Percentiles rank a stretch among this genome's conserved stretches.
Evolutionary conservation across 2,113 vertebrate species (phyloP).

Genomic region (Xiphorhynchus elegans): DNA sequence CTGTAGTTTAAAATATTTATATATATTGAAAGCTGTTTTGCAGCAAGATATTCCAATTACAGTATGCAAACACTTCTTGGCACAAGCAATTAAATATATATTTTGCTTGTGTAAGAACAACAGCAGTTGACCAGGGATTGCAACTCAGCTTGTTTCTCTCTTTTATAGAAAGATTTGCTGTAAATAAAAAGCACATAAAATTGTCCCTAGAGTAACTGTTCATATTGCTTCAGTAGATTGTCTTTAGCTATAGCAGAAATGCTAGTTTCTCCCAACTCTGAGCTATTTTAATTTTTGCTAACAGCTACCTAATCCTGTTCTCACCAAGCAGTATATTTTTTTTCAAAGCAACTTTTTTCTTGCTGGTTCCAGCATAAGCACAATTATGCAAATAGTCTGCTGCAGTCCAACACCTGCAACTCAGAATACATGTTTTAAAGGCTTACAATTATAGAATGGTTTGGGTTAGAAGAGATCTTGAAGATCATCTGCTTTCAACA

Average conservation of each 20-base stretch:
- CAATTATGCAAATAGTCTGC: not conserved
- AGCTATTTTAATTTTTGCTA: not conserved
- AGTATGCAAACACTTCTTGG: slow-evolving; percentile 7
- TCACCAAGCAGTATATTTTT: not conserved
- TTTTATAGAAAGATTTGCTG: not conserved
- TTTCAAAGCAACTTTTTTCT: not conserved
- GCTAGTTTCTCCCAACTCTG: not conserved
- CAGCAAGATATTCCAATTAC: slow-evolving; percentile 27
- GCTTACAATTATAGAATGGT: not conserved
- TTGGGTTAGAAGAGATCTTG: not conserved
- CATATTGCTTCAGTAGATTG: not conserved
- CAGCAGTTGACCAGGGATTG: slow-evolving; percentile 7
- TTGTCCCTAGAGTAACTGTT: not conserved
- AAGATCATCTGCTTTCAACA: not conserved
- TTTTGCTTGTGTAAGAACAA: slow-evolving; percentile 18
- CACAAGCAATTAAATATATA: slow-evolving; percentile 10
- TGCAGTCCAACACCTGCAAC: not conserved
- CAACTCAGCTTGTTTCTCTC: not conserved
- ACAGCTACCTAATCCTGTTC: not conserved
- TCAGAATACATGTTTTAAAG: not conserved
- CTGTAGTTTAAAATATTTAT: slow-evolving; percentile 46
- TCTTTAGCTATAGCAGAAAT: not conserved
- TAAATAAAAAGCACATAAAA: slow-evolving; percentile 9
- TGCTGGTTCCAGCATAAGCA: not conserved
- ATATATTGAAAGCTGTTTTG: slow-evolving; percentile 38